Conservation (phyloP, 2,888 invertebrate species). For the Heteropelma amictum region DNA sequence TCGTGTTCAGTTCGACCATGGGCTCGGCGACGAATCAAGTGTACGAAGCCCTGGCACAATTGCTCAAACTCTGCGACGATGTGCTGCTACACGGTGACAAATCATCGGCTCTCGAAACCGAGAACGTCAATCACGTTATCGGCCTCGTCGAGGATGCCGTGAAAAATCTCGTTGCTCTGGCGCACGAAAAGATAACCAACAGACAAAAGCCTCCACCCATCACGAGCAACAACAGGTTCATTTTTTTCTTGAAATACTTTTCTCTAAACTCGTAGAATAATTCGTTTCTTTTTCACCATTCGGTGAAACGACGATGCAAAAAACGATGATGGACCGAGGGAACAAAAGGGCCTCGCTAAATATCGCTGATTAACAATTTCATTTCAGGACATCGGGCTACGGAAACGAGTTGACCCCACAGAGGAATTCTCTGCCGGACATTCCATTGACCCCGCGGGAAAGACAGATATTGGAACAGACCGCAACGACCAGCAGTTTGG, state of each 20-base stretch:
- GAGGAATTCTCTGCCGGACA: conserved; percentile 87
- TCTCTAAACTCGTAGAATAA: neutral
- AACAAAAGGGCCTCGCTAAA: neutral
- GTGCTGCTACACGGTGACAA: conserved; percentile 87
- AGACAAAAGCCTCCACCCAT: conserved; percentile 77
- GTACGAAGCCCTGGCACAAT: conserved; percentile 90
- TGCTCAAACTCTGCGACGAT: conserved; percentile 94
- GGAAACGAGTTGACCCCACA: conserved; percentile 77
- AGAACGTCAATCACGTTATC: conserved; percentile 85
- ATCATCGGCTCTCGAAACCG: conserved; percentile 82
- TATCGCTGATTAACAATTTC: conserved; percentile 5
- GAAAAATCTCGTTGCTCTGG: conserved; percentile 87
- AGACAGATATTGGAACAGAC: conserved; percentile 83
- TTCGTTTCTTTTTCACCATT: neutral
- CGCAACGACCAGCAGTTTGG: conserved; percentile 80
- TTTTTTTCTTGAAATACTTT: neutral
- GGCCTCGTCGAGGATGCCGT: conserved; percentile 86
- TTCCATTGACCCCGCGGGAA: conserved; percentile 90
- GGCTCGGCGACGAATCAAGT: conserved; percentile 91
- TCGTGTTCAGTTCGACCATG: conserved; percentile 84
- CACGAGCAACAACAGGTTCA: conserved; percentile 72
- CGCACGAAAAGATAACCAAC: conserved; percentile 89
- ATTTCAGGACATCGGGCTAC: conserved; percentile 74
- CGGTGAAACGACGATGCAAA: neutral
- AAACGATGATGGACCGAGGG: neutral